Evolutionary conservation across 1,140 invertebrate species (phyloP), one percentile per base, ranked within the genome.

Genomic region (Galleria mellonella): DNA sequence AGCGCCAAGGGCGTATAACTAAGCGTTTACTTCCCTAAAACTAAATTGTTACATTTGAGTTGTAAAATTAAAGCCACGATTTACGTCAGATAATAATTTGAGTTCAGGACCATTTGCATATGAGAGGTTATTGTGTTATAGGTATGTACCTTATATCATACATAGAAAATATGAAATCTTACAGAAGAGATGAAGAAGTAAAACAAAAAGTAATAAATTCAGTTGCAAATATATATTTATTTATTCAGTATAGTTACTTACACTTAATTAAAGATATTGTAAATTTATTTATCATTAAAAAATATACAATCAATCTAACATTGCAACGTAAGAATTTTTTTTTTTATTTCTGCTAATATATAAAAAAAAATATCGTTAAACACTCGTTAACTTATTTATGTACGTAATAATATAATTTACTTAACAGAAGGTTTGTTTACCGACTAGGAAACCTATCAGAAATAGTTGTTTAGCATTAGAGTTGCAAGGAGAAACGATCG

Each of bases 21-120:
- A 78, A 83, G 69, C 77, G 78, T 75, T 79, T 79, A 81, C 74
- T 79, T 65, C 67, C 66, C 55, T 77, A 66, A 64, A 69, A 74
- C 71, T 62, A 71, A 76, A 83, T 77, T 79, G 77, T 77, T 73
- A 72, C 72, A 79, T 83, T 83, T 82, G 75, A 72, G 67, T 83
- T 70, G 69, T 55, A 67, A 76, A 77, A 82, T 84, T 84, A 82
- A 82, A 78, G 66, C 70, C 54, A 40, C 67, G 67, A 84, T 84
- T 81, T 82, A 79, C 76, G 67, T 46, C 43, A 37, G 35, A 37
- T 41, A 36, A 47, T 51, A 47, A 47, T 52, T 41, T 51, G 36
- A 54, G 42, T 58, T 63, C 45, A 55, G 39, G 44, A 44, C 42
- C 51, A 37, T 23, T 23, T 23, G 2, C 17, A 23, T 40, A 38